phyloP scores from a whole-genome alignment of 2,888 invertebrate genomes.

The Drepana falcataria region DNA sequence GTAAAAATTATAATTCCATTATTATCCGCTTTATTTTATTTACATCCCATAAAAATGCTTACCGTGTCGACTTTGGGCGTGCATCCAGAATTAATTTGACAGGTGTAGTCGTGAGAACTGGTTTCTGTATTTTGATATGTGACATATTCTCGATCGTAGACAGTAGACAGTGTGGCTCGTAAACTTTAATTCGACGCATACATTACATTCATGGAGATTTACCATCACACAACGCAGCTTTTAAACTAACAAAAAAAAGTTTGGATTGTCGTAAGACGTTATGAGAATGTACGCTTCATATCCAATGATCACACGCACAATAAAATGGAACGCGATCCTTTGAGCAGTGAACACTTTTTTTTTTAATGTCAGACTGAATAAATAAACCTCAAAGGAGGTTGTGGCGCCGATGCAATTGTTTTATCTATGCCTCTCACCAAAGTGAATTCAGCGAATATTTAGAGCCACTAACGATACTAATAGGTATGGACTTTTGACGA shows the following conservation, averaged over 20 bases:
- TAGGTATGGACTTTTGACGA: conserved; percentile 1
- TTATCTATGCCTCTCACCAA: neutral
- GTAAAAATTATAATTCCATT: conserved; percentile 23
- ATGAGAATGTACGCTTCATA: conserved; percentile 35
- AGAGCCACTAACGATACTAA: neutral
- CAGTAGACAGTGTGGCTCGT: conserved; percentile 63
- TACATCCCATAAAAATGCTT: conserved; percentile 37
- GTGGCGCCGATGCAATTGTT: neutral
- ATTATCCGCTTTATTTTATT: conserved; percentile 22
- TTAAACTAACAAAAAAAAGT: conserved; percentile 40
- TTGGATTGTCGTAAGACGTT: conserved; percentile 51
- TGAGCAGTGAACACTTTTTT: conserved; percentile 18
- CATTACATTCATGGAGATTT: conserved; percentile 58
- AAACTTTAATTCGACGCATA: conserved; percentile 65
- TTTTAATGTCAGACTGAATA: conserved; percentile 1
- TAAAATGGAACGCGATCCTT: conserved; percentile 30
- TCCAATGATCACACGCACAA: conserved; percentile 20
- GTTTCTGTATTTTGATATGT: conserved; percentile 60
- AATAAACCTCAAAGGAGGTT: neutral
- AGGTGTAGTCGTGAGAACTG: conserved; percentile 55
- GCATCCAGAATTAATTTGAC: conserved; percentile 58
- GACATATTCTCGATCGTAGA: conserved; percentile 52
- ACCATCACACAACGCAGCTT: conserved; percentile 56
- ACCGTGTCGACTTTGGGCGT: conserved; percentile 32
- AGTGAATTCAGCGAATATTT: neutral